Percentiles rank a stretch among this genome's conserved stretches.
Evolutionary conservation across 2,113 vertebrate species (phyloP).

Genomic region (Dendrocopos noguchii): DNA sequence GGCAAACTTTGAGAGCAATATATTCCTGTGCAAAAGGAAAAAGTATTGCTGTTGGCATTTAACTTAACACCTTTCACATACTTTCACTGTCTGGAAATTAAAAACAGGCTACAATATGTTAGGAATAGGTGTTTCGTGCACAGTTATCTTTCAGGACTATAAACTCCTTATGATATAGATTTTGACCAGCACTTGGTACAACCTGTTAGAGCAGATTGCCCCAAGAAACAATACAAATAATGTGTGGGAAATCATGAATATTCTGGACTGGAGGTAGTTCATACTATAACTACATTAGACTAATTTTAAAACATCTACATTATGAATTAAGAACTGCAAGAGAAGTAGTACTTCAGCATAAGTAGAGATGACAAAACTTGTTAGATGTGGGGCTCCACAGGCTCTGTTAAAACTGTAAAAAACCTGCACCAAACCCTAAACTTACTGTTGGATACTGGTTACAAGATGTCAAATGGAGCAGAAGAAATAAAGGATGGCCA

Average conservation of each 20-base stretch:
- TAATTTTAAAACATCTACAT: neutral
- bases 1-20: neutral
- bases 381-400: neutral
- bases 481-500: neutral
- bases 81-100: neutral
- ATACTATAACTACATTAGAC: neutral
- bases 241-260: neutral
- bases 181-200: neutral
- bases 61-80: neutral
- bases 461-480: neutral
- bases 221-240: too few relatives aligned
- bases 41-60: neutral
- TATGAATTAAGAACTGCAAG: neutral
- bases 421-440: neutral
- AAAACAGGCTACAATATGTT: neutral
- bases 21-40: neutral
- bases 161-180: neutral
- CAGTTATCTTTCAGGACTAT: neutral
- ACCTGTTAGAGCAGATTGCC: neutral
- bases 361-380: neutral
- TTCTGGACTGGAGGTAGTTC: neutral
- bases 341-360: neutral
- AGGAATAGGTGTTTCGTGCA: neutral
- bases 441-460: neutral
- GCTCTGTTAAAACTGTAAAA: neutral